Evolutionary conservation across 1,140 invertebrate species (phyloP).

Genomic region (Nephotettix cincticeps): DNA sequence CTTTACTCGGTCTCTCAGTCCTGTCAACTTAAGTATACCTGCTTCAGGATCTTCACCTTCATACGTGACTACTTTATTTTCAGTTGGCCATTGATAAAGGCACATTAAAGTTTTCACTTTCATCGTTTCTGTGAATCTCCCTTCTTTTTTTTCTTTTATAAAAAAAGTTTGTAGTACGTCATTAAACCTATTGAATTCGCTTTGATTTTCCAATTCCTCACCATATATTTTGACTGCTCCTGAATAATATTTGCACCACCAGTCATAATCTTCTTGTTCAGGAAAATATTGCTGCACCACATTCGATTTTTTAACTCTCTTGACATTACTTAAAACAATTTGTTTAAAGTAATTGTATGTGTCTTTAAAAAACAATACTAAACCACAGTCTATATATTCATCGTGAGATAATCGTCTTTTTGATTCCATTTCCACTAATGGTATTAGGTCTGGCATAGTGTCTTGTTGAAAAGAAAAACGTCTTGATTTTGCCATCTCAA

Average conservation of each 20-base stretch:
- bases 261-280: slow-evolving; percentile 60
- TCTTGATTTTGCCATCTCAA: background rate
- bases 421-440: background rate
- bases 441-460: background rate
- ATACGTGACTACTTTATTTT: background rate
- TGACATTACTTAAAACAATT: too few species aligned
- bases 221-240: slow-evolving; percentile 45
- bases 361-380: too few species aligned
- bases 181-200: slow-evolving; percentile 71
- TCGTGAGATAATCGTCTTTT: background rate
- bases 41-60: slow-evolving; percentile 54
- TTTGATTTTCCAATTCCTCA: slow-evolving; percentile 5
- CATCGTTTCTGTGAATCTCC: background rate
- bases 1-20: slow-evolving; percentile 55
- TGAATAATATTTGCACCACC: slow-evolving; percentile 78
- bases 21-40: slow-evolving; percentile 52
- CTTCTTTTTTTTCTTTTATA: slow-evolving; percentile 45
- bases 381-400: too few species aligned
- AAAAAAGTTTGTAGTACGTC: slow-evolving; percentile 76
- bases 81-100: slow-evolving; percentile 15
- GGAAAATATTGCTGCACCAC: too few species aligned
- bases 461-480: background rate
- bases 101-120: background rate
- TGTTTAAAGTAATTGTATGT: too few species aligned
- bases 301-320: too few species aligned